A percentile compares a stretch with the other conserved stretches of the same genome.
Conservation (phyloP, 2,113 vertebrate species). For the Pollachius pollachius region DNA sequence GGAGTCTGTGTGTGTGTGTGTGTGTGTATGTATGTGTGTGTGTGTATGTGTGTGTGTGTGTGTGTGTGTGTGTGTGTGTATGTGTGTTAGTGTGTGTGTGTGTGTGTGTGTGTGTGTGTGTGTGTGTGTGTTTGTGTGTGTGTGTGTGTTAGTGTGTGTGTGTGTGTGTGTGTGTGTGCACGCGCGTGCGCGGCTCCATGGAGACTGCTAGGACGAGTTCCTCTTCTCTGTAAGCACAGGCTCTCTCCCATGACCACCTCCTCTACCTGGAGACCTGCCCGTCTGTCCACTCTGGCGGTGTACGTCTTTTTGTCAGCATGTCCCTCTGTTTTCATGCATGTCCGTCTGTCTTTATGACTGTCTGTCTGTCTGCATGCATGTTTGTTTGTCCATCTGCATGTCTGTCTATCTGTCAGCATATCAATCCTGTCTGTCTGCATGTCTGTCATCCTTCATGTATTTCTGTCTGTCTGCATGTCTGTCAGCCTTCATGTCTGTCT, state of each 20-base stretch:
- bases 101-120: not conserved
- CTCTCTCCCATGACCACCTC: constrained; percentile 69
- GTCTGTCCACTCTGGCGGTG: constrained; percentile 14
- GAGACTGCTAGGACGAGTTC: constrained; percentile 57
- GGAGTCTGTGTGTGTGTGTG: constrained; percentile 29
- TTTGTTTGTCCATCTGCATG: no score
- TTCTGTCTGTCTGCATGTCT: no score
- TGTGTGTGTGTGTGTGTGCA: not conserved
- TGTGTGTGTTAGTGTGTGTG: no score
- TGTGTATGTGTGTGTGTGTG: constrained; percentile 15
- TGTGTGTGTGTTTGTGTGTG: no score
- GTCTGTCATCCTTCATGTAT: no score
- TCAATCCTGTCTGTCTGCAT: no score
- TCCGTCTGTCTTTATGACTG: no score
- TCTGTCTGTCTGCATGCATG: no score
- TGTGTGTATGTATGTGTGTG: constrained; percentile 18
- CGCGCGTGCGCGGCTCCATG: constrained; percentile 32
- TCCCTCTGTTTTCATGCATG: no score
- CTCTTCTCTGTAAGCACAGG: constrained; percentile 58
- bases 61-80: constrained; percentile 7
- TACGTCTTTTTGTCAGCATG: not conserved
- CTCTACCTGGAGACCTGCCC: constrained; percentile 44
- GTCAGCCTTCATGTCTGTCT: constrained; percentile 43
- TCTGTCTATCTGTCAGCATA: no score
- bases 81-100: constrained; percentile 4